These are phyloP conservation scores for Cryptotermes secundus DNA, from an alignment of 1,140 invertebrate genomes.

Conservation along the genomic window DNA sequence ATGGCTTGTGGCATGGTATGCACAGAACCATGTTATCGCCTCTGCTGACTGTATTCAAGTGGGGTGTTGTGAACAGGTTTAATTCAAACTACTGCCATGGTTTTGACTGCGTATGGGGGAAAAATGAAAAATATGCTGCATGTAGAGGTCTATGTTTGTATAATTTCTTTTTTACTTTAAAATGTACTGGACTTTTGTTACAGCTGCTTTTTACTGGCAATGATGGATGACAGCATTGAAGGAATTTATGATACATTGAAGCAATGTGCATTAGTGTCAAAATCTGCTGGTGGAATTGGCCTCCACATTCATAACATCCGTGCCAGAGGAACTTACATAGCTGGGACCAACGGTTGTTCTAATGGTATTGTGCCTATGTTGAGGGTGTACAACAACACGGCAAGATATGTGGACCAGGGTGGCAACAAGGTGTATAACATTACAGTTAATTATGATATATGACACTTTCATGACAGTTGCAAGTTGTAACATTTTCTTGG, in stretches of 20 bases:
- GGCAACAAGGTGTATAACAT: slow-evolving; percentile 77
- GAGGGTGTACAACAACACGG: slow-evolving; percentile 94
- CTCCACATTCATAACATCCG: slow-evolving; percentile 96
- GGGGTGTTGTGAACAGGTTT: no score
- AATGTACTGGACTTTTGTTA: no score
- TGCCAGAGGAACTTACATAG: slow-evolving; percentile 87
- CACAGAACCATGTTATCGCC: no score
- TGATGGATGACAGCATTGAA: slow-evolving; percentile 96
- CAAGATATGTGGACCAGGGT: slow-evolving; percentile 96
- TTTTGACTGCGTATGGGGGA: no score
- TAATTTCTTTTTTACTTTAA: no score
- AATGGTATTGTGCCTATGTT: slow-evolving; percentile 99
- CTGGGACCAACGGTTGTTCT: slow-evolving; percentile 91
- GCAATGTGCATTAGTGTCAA: slow-evolving; percentile 94
- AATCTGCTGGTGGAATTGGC: slow-evolving; percentile 94
- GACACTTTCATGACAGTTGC: no score
- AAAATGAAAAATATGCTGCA: no score
- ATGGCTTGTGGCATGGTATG: no score
- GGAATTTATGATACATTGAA: slow-evolving; percentile 96
- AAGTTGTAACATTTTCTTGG: no score
- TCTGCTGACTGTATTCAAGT: no score
- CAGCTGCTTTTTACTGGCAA: slow-evolving; percentile 93
- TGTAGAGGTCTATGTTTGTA: no score
- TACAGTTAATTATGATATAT: neutral
- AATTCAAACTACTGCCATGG: no score